Base-by-base conservation (phyloP, 30 jellyfish, hydroid and myxozoan species). In the Hydractinia symbiolongicarpus region DNA sequence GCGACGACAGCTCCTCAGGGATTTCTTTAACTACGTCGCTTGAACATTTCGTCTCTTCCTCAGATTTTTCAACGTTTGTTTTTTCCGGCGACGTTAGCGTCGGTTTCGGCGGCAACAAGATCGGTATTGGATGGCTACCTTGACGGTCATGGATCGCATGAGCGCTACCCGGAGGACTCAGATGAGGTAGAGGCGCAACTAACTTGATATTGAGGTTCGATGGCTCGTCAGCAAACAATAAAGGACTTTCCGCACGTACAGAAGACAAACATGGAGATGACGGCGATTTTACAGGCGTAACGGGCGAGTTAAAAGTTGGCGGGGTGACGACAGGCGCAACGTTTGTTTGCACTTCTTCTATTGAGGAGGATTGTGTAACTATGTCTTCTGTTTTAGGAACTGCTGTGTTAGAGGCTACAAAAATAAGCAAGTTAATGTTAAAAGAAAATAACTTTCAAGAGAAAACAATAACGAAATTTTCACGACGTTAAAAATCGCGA, bases 81-180 rank as follows among this genome's bases (percentile, higher is more conserved):
- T 72, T 52, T 10, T 78, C 19, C n/a, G 85, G 66, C 9, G 66
- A 55, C 5, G 60, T 30, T 30, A 77, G 51, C 0, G 49, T 53
- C 7, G 85, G 82, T 61, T 54, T 77, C 9, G 85, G 78, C 21
- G 87, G 87, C 44, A 79, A 50, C 17, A 79, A 67, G 49, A 79
- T 52, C 5, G 87, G 83, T 11, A 79, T 83, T 15, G 87, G 87
- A 21, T 79, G 87, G 20, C 55, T 55, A 51, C 9, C 74, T 30
- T 16, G 44, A n/a, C 64, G 54, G 21, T 79, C 87, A 14, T 66
- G 73, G 64, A 79, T 52, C 49, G 87, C 81, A 8, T 79, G 87
- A 14, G 61, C 87, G 51, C 87, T 79, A 6, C 87, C 87, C 19
- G 87, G 87, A 5, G 87, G 87, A 66, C 87, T 79, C 10, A 79